Percentiles rank a stretch among this genome's conserved stretches.
phyloP scores from a whole-genome alignment of 1,140 invertebrate genomes.

The Zaprionus davidi region DNA sequence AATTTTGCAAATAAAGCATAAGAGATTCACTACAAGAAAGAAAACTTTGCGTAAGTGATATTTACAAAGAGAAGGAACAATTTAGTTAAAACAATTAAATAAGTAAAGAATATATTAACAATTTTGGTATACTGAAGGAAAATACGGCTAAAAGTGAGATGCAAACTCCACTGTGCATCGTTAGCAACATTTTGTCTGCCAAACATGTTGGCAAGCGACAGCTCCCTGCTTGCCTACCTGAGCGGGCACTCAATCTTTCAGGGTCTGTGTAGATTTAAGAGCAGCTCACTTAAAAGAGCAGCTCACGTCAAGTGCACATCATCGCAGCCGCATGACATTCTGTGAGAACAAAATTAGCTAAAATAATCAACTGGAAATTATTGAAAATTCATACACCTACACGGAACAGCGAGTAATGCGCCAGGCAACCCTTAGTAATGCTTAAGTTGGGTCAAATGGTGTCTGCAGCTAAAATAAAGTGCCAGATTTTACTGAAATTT shows the following conservation, averaged over 20 bases:
- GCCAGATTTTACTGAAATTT: neutral
- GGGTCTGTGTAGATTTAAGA: conserved; percentile 39
- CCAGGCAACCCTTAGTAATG: neutral
- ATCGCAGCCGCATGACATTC: conserved; percentile 56
- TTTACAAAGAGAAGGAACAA: neutral
- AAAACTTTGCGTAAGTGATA: neutral
- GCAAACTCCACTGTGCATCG: conserved; percentile 47
- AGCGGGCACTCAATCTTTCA: conserved; percentile 67
- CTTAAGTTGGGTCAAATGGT: neutral
- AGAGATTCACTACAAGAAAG: neutral
- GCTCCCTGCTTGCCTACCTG: conserved; percentile 23
- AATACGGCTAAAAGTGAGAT: too few species aligned
- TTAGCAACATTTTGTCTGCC: conserved; percentile 74
- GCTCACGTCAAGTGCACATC: conserved; percentile 45
- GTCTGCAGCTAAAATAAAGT: neutral
- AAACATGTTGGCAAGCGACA: conserved; percentile 59
- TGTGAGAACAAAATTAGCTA: conserved; percentile 71
- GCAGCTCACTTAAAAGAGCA: conserved; percentile 36
- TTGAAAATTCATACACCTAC: neutral
- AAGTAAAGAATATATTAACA: neutral
- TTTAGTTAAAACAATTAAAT: neutral
- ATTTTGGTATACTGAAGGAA: neutral
- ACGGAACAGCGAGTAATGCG: neutral
- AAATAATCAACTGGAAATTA: conserved; percentile 24
- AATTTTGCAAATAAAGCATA: neutral